Base-by-base conservation (phyloP, 53 echinoderm and acorn worm genomes). In the Echinometra lucunter region DNA sequence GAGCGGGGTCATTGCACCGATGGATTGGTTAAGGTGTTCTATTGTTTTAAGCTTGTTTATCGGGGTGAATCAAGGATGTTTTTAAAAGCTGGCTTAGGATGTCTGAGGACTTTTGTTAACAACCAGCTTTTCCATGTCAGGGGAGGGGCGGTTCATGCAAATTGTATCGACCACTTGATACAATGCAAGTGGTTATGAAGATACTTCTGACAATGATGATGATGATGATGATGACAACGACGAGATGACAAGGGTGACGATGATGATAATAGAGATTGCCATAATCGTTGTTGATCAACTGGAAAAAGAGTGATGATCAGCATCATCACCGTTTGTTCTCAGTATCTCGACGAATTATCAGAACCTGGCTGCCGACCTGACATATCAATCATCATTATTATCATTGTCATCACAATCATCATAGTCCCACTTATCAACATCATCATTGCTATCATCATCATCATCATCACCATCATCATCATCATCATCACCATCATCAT, bases 1-100 rank as follows among this genome's bases (percentile, higher is more conserved):
- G 34, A 35, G 35, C 44, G 30, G 42, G 81, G 81, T 81, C 81
- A 81, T 44, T 81, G 81, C 81, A 42, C 81, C 6, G 40, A 81
- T 42, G 23, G 44, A 23, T 2, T 81, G 23, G 30, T 81, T 44
- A 42, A 81, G 42, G 30, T 2, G 23, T 44, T 25, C 81, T 81
- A 44, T 81, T 81, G 81, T 81, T 81, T 81, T 17, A 81, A 23
- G 44, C 23, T 81, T 81, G 81, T 81, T 81, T 81, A 44, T 81
- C 25, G 21, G 81, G 44, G 23, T 42, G 21, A 4, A 81, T 44
- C 42, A 81, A 81, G 81, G 81, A 34, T 32, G 81, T 8, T 44
- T 81, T 81, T 81, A 81, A 63, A 72, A 28, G 72, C 35, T 72
- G 72, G 72, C 72, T 34, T 72, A 28, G 81, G 42, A 81, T 21